Conservation (phyloP, 2,797 vertebrate genomes). For the Trachurus trachurus region DNA sequence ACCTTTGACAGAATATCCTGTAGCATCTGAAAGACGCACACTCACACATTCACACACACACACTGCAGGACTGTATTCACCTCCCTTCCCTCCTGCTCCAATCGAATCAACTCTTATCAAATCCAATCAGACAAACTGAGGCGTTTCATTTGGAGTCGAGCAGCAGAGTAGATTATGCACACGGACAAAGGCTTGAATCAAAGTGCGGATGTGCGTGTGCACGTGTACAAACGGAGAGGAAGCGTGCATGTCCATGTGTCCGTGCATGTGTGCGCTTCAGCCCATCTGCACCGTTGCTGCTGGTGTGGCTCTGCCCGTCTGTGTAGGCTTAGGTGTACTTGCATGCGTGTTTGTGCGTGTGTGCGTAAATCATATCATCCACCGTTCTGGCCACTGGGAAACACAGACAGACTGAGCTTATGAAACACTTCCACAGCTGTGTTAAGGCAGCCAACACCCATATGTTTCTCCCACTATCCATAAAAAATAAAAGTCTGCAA, state of each 20-base stretch:
- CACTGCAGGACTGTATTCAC: constrained; percentile 24
- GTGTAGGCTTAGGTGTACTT: constrained; percentile 43
- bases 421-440: constrained; percentile 60
- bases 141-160: constrained; percentile 74
- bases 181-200: constrained; percentile 10
- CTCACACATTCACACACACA: constrained; percentile 20
- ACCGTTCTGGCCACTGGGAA: constrained; percentile 44
- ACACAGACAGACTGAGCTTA: constrained; percentile 51
- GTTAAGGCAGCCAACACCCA: constrained; percentile 2
- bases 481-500: constrained; percentile 12
- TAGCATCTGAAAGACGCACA: constrained; percentile 31
- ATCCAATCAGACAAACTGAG: constrained; percentile 77
- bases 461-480: neutral
- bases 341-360: neutral
- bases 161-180: constrained; percentile 69
- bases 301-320: constrained; percentile 30
- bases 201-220: neutral
- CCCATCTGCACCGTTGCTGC: constrained; percentile 42
- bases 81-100: constrained; percentile 37
- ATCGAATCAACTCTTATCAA: constrained; percentile 76
- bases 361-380: constrained; percentile 43
- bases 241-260: constrained; percentile 7
- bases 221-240: too few species aligned
- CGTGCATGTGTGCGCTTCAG: constrained; percentile 24
- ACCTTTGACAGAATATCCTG: constrained; percentile 37